These are phyloP conservation scores for Calliopsis andreniformis DNA, from an alignment of 1,140 invertebrate genomes.

Conservation along the genomic window DNA sequence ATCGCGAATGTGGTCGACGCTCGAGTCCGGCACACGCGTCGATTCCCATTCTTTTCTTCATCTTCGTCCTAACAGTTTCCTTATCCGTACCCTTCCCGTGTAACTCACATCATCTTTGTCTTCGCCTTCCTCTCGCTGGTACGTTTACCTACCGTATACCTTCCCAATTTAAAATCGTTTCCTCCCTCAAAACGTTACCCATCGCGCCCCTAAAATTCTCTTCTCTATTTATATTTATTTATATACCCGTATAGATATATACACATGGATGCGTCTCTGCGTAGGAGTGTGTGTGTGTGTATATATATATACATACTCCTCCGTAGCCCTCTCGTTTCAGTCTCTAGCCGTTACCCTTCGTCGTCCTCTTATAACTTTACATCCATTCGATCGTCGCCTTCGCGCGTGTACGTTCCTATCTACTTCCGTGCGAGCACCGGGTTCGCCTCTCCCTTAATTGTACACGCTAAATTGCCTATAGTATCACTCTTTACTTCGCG, in stretches of 20 bases:
- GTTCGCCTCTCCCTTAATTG: constrained; percentile 72
- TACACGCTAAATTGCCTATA: constrained; percentile 81
- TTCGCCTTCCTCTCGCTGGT: not conserved
- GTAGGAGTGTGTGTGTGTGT: not conserved
- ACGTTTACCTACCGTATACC: constrained; percentile 8
- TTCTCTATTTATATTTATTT: constrained; percentile 57
- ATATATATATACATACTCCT: constrained; percentile 26
- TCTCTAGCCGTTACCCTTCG: not conserved
- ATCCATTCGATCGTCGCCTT: constrained; percentile 13
- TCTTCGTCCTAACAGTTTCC: constrained; percentile 46
- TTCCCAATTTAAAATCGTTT: constrained; percentile 19
- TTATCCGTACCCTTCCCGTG: constrained; percentile 8
- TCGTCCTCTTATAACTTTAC: not conserved
- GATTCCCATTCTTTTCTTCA: constrained; percentile 33
- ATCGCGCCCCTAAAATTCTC: constrained; percentile 36
- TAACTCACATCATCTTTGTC: not conserved
- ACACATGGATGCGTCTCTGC: constrained; percentile 14
- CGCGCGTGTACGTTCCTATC: constrained; percentile 48
- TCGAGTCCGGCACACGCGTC: constrained; percentile 69
- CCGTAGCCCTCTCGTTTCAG: not conserved
- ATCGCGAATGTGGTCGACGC: constrained; percentile 75
- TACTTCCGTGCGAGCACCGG: constrained; percentile 67
- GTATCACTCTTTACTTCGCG: constrained; percentile 72
- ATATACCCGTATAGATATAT: constrained; percentile 44
- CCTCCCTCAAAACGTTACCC: not conserved